phyloP scores from a whole-genome alignment of 2,113 vertebrate species.

The Elachura formosa region DNA sequence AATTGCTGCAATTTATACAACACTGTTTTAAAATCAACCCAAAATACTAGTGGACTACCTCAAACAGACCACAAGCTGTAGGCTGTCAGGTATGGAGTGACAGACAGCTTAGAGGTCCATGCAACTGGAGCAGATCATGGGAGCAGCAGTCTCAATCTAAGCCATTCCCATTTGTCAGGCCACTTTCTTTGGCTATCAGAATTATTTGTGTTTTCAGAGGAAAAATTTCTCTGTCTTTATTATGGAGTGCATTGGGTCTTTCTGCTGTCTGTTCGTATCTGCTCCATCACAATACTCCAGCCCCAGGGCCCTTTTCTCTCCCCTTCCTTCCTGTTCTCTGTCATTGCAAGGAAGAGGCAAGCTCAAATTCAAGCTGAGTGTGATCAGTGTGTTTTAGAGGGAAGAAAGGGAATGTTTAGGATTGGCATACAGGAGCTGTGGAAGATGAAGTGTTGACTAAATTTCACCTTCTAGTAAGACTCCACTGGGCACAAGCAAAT shows the following conservation, averaged over 20 bases:
- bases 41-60: background rate
- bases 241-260: background rate
- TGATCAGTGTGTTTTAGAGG: background rate
- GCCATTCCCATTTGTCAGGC: background rate
- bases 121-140: background rate
- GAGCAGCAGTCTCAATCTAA: background rate
- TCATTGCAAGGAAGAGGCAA: slow-evolving; percentile 26
- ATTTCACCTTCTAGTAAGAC: background rate
- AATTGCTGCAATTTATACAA: background rate
- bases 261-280: slow-evolving; percentile 8
- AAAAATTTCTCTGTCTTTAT: background rate
- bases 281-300: background rate
- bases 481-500: background rate
- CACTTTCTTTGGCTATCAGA: background rate
- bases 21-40: background rate
- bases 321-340: slow-evolving; percentile 36
- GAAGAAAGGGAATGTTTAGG: background rate
- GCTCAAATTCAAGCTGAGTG: slow-evolving; percentile 12
- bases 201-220: slow-evolving; percentile 11
- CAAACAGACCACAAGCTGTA: background rate
- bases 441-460: background rate
- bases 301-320: slow-evolving; percentile 29
- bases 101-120: background rate
- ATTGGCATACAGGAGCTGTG: background rate
- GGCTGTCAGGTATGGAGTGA: background rate